Evolutionary conservation across 2,113 vertebrate species (phyloP).

Genomic region (Nanorana parkeri): DNA sequence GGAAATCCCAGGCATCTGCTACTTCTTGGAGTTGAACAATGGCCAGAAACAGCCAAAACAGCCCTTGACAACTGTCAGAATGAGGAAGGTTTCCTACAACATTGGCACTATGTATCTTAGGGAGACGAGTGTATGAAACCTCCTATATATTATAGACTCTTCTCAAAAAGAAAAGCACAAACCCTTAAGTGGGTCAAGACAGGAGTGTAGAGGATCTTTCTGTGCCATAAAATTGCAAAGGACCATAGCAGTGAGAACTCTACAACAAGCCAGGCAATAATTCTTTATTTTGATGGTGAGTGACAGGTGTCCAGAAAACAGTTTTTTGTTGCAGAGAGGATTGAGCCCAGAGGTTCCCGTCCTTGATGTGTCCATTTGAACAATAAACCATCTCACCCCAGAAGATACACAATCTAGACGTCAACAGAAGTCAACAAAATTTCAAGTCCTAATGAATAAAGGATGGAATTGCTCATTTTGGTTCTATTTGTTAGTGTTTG

Average conservation of each 20-base stretch:
- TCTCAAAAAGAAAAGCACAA: constrained; percentile 75
- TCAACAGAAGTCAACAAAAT: background rate
- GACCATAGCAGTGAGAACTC: constrained; percentile 66
- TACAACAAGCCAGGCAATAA: constrained; percentile 79
- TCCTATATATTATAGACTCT: constrained; percentile 71
- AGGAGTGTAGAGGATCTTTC: constrained; percentile 63
- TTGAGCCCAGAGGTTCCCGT: background rate
- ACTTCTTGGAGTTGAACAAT: constrained; percentile 93
- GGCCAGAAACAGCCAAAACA: constrained; percentile 83
- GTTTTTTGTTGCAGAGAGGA: background rate
- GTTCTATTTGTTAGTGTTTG: constrained; percentile 16
- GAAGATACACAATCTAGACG: background rate
- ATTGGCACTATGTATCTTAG: constrained; percentile 99
- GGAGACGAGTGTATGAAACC: constrained; percentile 94
- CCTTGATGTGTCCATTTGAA: constrained; percentile 38
- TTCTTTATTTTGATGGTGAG: constrained; percentile 65
- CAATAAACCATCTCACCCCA: constrained; percentile 30
- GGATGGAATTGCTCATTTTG: constrained; percentile 16
- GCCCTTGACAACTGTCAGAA: constrained; percentile 85
- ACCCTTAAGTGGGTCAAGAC: constrained; percentile 71
- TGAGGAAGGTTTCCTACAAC: constrained; percentile 96
- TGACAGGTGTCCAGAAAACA: constrained; percentile 62
- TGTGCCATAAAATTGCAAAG: constrained; percentile 66
- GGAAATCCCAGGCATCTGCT: constrained; percentile 96
- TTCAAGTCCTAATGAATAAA: constrained; percentile 1